Conservation (phyloP, 2,888 invertebrate genomes). For the Polietes domitor region DNA sequence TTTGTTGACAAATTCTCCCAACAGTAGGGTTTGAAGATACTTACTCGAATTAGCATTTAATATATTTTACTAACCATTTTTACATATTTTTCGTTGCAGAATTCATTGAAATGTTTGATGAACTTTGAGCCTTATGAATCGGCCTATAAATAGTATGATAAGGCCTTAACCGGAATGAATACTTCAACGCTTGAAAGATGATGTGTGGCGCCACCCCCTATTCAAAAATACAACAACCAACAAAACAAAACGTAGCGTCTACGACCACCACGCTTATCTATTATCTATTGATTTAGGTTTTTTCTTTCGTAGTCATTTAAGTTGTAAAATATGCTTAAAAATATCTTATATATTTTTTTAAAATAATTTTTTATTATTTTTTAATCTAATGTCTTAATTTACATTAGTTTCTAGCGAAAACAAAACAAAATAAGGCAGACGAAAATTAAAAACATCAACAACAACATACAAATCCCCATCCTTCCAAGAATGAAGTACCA, state of each 20-base stretch:
- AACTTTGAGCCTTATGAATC: conserved; percentile 21
- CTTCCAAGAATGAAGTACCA: conserved; percentile 12
- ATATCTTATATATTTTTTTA: conserved; percentile 59
- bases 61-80: too few relatives aligned
- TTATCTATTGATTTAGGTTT: conserved; percentile 52
- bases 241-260: conserved; percentile 37
- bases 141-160: too few relatives aligned
- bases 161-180: background rate
- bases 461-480: conserved; percentile 4
- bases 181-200: conserved; percentile 8
- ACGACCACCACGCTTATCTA: conserved; percentile 48
- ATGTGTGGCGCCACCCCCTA: background rate
- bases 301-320: conserved; percentile 62
- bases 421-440: conserved; percentile 44
- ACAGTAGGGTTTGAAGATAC: too few relatives aligned
- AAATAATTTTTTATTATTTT: conserved; percentile 52
- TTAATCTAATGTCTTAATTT: conserved; percentile 55
- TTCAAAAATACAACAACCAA: conserved; percentile 30
- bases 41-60: too few relatives aligned
- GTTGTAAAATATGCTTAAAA: conserved; percentile 70
- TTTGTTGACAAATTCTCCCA: too few relatives aligned
- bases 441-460: conserved; percentile 43
- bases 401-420: conserved; percentile 54
- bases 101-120: conserved; percentile 36
- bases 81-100: too few relatives aligned